Conservation (phyloP, 2,797 vertebrate genomes). For the Potorous gilbertii region DNA sequence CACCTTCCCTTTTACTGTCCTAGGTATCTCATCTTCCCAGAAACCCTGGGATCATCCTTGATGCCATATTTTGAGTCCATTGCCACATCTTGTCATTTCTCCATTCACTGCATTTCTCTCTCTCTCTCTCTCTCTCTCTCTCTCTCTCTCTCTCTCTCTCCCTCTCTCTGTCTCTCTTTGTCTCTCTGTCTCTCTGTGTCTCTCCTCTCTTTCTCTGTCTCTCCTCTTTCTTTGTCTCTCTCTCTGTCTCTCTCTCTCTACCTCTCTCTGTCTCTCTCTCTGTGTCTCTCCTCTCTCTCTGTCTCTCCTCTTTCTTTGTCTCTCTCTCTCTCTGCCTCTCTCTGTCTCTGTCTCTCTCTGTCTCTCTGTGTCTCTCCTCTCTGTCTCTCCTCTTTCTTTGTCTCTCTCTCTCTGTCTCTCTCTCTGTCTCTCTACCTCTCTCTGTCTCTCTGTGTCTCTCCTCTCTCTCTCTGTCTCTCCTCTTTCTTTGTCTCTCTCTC, state of each 20-base stretch:
- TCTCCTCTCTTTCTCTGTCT: too few species aligned
- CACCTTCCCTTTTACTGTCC: background rate
- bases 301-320: too few species aligned
- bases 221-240: background rate
- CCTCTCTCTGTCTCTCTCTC: background rate
- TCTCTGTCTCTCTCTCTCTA: too few species aligned
- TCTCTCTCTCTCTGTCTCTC: too few species aligned
- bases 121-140: too few species aligned
- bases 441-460: background rate
- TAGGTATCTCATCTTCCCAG: background rate
- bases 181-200: background rate
- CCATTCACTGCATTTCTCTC: background rate
- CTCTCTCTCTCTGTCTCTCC: too few species aligned
- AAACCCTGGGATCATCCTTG: background rate
- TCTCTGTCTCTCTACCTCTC: too few species aligned
- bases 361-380: background rate
- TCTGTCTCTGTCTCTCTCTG: too few species aligned
- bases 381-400: background rate
- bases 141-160: too few species aligned
- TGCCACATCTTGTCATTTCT: background rate
- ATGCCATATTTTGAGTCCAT: background rate
- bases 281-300: too few species aligned
- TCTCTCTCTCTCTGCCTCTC: too few species aligned
- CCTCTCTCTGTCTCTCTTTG: background rate
- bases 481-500: too few species aligned